A percentile compares a stretch with the other conserved stretches of the same genome.
Conservation (phyloP, 2,113 vertebrate species). For the Tetrao urogallus region DNA sequence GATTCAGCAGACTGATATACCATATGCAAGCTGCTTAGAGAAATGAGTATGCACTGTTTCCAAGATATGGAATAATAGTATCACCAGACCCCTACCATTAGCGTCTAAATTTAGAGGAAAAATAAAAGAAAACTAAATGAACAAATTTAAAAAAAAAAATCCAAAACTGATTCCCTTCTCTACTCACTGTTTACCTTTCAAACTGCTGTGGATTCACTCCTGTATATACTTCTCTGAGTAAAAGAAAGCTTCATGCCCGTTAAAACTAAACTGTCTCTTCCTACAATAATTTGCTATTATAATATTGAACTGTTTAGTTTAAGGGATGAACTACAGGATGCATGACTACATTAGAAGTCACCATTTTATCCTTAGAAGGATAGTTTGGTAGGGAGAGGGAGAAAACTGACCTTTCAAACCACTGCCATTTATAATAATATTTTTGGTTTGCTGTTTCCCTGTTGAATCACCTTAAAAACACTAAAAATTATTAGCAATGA, state of each 20-base stretch:
- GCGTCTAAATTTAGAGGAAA: neutral
- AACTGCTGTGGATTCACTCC: neutral
- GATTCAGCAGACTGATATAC: neutral
- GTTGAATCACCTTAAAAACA: neutral
- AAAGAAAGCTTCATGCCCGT: neutral
- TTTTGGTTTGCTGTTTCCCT: neutral
- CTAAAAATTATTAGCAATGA: neutral
- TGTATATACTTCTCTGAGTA: neutral
- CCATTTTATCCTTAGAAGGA: neutral
- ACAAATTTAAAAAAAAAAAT: neutral
- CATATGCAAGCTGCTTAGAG: neutral
- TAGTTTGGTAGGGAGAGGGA: neutral
- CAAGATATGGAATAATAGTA: neutral
- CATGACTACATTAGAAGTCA: constrained; percentile 8
- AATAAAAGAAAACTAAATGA: neutral
- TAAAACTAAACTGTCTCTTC: neutral
- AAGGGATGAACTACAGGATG: constrained; percentile 14
- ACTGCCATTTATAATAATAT: neutral
- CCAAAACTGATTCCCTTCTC: neutral
- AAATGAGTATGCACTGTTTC: neutral
- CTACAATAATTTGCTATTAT: neutral
- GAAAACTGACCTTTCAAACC: constrained; percentile 37
- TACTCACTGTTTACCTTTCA: neutral
- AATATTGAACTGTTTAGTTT: constrained; percentile 10
- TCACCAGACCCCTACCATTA: neutral